These are phyloP conservation scores for Leptinotarsa juncta DNA, from an alignment of 2,888 invertebrate species.

Conservation along the genomic window DNA sequence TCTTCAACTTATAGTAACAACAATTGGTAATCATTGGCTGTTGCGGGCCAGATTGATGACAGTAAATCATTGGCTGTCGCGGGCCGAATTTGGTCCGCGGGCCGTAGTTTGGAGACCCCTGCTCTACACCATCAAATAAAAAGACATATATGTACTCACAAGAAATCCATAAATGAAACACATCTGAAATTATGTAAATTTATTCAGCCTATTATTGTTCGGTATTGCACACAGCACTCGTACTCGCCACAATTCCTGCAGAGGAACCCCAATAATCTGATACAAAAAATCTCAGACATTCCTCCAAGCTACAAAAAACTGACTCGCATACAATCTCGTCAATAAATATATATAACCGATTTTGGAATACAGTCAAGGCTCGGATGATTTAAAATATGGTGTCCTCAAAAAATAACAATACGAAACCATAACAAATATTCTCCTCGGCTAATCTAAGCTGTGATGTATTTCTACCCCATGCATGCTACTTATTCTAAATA, in stretches of 20 bases:
- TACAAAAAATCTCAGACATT: background rate
- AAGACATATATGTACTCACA: background rate
- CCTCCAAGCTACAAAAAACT: background rate
- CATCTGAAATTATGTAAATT: background rate
- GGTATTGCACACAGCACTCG: constrained; percentile 4
- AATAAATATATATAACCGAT: constrained; percentile 16
- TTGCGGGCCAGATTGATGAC: no score
- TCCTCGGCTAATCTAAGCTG: background rate
- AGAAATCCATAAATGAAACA: background rate
- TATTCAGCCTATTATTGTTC: constrained; percentile 15
- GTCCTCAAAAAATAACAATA: constrained; percentile 13
- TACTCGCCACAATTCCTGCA: background rate
- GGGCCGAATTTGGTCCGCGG: no score
- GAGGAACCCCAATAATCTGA: background rate
- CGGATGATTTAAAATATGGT: background rate
- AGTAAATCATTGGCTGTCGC: no score
- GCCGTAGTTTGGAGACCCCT: no score
- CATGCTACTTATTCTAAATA: constrained; percentile 4
- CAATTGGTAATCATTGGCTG: no score
- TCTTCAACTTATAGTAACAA: no score
- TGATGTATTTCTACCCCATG: background rate
- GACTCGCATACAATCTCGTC: background rate
- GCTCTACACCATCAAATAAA: no score
- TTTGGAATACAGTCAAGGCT: constrained; percentile 1
- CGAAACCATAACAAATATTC: constrained; percentile 14